Conservation (phyloP, 2,113 vertebrate genomes). For the Cebus imitator region DNA sequence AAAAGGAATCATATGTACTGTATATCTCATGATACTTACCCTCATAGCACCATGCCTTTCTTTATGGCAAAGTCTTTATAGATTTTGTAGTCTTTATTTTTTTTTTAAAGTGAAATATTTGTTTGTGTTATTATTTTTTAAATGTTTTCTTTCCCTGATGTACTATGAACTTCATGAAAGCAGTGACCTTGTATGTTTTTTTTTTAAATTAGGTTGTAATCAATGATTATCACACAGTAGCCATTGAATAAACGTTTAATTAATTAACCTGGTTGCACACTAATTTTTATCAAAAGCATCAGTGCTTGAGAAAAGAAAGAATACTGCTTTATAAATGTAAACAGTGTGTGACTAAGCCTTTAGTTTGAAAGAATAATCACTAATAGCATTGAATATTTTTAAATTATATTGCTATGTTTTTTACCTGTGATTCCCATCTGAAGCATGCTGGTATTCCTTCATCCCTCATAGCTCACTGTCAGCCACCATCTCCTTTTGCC, state of each 20-base stretch:
- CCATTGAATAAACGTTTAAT: not conserved
- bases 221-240: not conserved
- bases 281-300: constrained; percentile 13
- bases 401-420: not conserved
- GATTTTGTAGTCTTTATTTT: not conserved
- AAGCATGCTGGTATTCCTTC: not conserved
- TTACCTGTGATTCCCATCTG: not conserved
- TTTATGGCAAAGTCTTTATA: not conserved
- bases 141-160: not conserved
- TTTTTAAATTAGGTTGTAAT: not conserved
- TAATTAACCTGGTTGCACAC: not conserved
- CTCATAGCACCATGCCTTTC: not conserved
- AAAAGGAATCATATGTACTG: not conserved
- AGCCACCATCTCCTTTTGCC: not conserved
- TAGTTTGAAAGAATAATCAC: not conserved
- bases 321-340: not conserved
- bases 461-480: not conserved
- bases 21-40: not conserved
- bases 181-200: not conserved
- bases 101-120: not conserved
- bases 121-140: not conserved
- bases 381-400: not conserved
- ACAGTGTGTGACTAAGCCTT: not conserved
- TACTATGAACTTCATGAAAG: not conserved
- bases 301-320: not conserved